These are phyloP conservation scores for Podargus strigoides DNA, from an alignment of 2,797 vertebrate genomes.

Conservation along the genomic window DNA sequence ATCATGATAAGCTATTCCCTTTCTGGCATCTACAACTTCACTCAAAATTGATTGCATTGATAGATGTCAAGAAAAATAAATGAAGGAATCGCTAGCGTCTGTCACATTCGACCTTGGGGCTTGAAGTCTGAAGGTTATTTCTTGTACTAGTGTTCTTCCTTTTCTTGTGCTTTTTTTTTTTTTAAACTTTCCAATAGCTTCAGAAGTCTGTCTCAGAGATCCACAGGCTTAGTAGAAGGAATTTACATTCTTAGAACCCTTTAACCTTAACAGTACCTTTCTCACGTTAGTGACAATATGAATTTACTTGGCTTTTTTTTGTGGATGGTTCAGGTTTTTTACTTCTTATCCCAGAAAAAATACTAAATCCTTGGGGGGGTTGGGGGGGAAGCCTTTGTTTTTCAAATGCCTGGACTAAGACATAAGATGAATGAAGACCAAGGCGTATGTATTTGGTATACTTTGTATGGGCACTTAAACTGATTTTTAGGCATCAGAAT, in stretches of 20 bases:
- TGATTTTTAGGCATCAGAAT: background rate
- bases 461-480: background rate
- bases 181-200: background rate
- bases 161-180: background rate
- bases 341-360: background rate
- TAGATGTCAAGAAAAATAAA: conserved; percentile 63
- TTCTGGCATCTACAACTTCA: conserved; percentile 62
- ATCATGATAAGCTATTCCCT: conserved; percentile 65
- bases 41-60: conserved; percentile 61
- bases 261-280: conserved; percentile 14
- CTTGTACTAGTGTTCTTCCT: background rate
- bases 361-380: background rate
- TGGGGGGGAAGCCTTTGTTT: background rate
- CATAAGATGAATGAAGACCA: background rate
- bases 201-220: background rate
- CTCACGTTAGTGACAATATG: background rate
- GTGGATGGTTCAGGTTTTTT: background rate
- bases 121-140: conserved; percentile 60
- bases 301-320: background rate
- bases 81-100: conserved; percentile 51
- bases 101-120: conserved; percentile 66
- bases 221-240: background rate
- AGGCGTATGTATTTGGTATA: background rate
- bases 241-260: background rate
- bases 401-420: background rate